Conservation (phyloP, 64 coral and sea anemone genomes). For the Actinia equina region DNA sequence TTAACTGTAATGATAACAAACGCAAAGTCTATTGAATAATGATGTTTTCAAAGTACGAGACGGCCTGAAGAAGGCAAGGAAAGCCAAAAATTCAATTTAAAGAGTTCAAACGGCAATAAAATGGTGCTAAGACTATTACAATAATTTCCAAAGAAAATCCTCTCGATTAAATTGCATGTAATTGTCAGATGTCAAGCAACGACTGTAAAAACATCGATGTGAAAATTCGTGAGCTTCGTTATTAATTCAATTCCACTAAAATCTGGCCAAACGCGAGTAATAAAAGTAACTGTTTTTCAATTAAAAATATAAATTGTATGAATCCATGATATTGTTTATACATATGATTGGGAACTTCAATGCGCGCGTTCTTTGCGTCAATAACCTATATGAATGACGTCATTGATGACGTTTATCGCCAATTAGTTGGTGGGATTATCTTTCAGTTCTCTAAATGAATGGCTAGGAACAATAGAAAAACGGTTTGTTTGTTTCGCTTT, state of each 20-base stretch:
- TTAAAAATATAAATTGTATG: slow-evolving; percentile 2
- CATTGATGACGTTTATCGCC: neutral
- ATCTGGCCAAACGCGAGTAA: neutral
- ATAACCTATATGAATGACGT: neutral
- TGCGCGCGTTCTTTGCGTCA: neutral
- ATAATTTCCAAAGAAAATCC: neutral
- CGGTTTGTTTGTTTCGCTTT: neutral
- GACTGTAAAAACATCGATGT: neutral
- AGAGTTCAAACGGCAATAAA: neutral
- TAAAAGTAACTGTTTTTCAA: neutral
- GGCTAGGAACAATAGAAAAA: neutral
- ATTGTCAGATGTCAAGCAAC: neutral
- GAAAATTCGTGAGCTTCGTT: neutral
- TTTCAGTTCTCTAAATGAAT: neutral
- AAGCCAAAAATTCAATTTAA: neutral
- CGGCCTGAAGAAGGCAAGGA: neutral
- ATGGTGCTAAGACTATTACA: neutral
- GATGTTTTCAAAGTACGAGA: neutral
- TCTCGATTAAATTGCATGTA: neutral
- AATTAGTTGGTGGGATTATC: neutral
- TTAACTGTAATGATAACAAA: slow-evolving; percentile 15
- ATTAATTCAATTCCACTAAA: neutral
- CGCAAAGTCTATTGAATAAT: neutral
- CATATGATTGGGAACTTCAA: too few species aligned
- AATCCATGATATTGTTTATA: neutral